Evolutionary conservation across 2,113 vertebrate genomes (phyloP), one percentile per base, ranked within the genome.

Genomic region (Pogonocichla stellata): DNA sequence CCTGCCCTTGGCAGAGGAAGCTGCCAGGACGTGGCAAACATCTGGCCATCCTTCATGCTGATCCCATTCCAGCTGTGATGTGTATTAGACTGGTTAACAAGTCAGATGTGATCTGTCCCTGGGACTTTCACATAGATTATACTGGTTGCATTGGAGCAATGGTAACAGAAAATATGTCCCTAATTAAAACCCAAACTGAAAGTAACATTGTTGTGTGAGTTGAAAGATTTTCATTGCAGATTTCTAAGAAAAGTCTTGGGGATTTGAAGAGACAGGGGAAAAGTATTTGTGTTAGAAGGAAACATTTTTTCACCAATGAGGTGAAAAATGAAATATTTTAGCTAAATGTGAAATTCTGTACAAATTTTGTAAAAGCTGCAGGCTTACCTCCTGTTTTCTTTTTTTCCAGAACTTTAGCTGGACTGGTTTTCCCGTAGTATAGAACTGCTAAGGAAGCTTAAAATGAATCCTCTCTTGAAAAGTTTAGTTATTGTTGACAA

Each of bases 271-370:
- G 16, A 2, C 5, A 10, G 5, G 8, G 2, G 3, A 2, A 45
- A 57, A 42, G 1, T 4, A 47, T 31, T 80, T 77, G 13, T 29
- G 70, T 58, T 86, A 65, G 5, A 36, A 6, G 9, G 48, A 78
- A 86, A 17, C 0, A 6, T 29, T 78, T 67, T 72, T 86, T 83
- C 29, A 62, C 40, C 19, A 62, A 40, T 33, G 5, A 61, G 23
- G 7, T 83, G 50, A 86, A 91, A 93, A 90, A 57, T n/a, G 2
- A 79, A 92, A 36, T 77, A 53, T 43, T 72, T 19, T 51, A 48
- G 3, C 22, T 86, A 72, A 74, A 80, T 48, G 5, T 0, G 1
- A 57, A 92, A 69, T 45, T 8, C 5, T 57, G 25, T 54, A 58
- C 33, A 54, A 42, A 31, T 61, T 84, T 66, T 67, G 3, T 85